A percentile compares a stretch with the other conserved stretches of the same genome.
Conservation (phyloP, 2,797 vertebrate species). For the Holocentrus rufus region DNA sequence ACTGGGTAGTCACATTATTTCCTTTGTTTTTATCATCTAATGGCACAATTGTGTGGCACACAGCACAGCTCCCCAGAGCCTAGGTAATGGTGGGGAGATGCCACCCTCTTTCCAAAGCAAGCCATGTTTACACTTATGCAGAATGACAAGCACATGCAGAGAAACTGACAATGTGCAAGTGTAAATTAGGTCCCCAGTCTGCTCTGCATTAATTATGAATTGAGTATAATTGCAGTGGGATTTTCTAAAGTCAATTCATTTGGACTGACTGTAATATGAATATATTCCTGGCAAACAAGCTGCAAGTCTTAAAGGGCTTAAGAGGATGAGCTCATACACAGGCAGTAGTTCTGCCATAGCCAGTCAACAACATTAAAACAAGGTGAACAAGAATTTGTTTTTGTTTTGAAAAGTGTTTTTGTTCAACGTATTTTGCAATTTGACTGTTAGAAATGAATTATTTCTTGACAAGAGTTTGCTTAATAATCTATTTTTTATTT, state of each 20-base stretch:
- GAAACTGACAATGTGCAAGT: conserved; percentile 80
- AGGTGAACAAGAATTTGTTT: conserved; percentile 33
- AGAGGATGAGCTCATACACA: conserved; percentile 41
- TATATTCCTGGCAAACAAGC: conserved; percentile 71
- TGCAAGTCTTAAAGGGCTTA: conserved; percentile 57
- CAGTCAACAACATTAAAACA: conserved; percentile 35
- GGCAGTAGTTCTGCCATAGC: conserved; percentile 25
- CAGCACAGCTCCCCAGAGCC: conserved; percentile 72
- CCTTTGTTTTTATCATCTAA: conserved; percentile 75
- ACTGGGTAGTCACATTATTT: conserved; percentile 60
- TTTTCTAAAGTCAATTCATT: conserved; percentile 81
- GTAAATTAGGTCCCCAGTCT: conserved; percentile 85
- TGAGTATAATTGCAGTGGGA: conserved; percentile 83
- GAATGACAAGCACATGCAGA: conserved; percentile 83
- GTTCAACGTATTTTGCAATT: conserved; percentile 16
- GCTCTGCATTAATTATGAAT: conserved; percentile 85
- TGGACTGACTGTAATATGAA: conserved; percentile 78
- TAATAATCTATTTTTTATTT: conserved; percentile 26
- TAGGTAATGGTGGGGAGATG: conserved; percentile 73
- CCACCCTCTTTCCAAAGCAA: conserved; percentile 77
- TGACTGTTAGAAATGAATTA: conserved; percentile 20
- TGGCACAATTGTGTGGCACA: conserved; percentile 66
- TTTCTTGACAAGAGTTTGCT: conserved; percentile 18
- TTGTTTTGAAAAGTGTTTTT: not conserved
- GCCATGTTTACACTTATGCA: conserved; percentile 80